Base-by-base conservation (phyloP, 2,888 invertebrate genomes). In the Luperina nickerlii region DNA sequence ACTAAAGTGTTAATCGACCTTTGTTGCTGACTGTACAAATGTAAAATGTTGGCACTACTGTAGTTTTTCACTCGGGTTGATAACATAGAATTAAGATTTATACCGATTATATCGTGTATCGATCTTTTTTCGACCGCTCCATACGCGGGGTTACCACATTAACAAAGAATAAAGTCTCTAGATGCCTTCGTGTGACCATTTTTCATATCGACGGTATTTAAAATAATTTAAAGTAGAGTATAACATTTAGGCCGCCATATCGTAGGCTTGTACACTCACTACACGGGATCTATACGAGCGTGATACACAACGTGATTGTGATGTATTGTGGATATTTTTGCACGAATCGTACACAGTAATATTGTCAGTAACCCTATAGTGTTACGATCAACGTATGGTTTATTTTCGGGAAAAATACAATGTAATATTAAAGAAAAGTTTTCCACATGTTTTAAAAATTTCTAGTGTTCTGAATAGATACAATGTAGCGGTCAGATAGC, bases 21-120 rank as follows among this genome's bases (percentile, higher is more conserved):
- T 32, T 32, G 32, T 32, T 32, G 32, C 32, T 32, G 32, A 32
- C 32, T 32, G 62, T 75, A 78, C 62, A 76, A 42, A 54, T 76
- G 62, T 86, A 48, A 74, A 80, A 80, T 74, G 66, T 85, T 85
- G 85, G 85, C 88, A 79, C 87, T 82, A 71, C 42, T 74, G 63
- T 75, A 71, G 15, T 75, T 77, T 84, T 80, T 73, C 69, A 87
- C 76, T 74, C 15, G 57, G n/a, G 4, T 75, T 75, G n/a, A 68
- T 75, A 60, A 42, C 66, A 74, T 54, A 75, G 9, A 84, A 13
- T 42, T 67, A 15, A 42, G 18, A 72, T 69, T 42, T 66, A 68
- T 57, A 77, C 24, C 57, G 24, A 57, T 57, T 57, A 4, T 11
- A 57, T 57, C 8, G 7, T 45, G 27, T 67, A 42, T 57, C 7